Conservation (phyloP, 2,113 vertebrate species). For the Indicator maculatus region DNA sequence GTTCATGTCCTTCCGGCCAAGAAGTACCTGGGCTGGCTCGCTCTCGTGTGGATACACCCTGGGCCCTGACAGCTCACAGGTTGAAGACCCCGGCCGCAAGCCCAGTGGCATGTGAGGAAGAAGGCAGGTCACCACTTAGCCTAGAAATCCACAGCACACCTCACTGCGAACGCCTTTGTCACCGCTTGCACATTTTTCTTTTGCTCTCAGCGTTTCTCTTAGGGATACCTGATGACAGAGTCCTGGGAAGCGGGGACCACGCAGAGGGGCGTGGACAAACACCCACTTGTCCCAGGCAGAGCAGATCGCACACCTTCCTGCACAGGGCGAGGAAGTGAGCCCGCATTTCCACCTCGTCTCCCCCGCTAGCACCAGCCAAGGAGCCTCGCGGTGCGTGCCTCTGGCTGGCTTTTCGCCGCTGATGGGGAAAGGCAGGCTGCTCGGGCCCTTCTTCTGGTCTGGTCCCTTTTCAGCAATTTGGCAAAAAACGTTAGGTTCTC, state of each 20-base stretch:
- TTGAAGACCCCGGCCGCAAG: neutral
- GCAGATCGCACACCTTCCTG: neutral
- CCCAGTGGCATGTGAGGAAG: neutral
- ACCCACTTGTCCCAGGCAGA: neutral
- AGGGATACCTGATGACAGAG: neutral
- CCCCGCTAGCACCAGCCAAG: neutral
- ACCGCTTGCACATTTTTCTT: neutral
- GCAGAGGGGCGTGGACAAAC: neutral
- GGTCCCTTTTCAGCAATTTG: neutral
- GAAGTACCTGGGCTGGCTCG: neutral
- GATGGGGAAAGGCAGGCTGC: accelerated
- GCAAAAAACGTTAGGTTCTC: accelerated
- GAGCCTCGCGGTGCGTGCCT: neutral
- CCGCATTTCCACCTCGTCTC: too few species aligned
- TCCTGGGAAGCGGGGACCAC: neutral
- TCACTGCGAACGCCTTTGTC: neutral
- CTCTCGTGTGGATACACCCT: neutral
- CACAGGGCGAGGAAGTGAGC: neutral
- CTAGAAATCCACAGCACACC: neutral
- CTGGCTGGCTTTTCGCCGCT: neutral
- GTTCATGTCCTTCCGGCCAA: neutral
- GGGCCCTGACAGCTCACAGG: neutral
- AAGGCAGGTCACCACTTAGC: neutral
- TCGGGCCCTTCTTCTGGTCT: neutral
- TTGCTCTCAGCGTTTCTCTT: neutral